Conservation (phyloP, 2,797 vertebrate species). For the Acridotheres tristis region DNA sequence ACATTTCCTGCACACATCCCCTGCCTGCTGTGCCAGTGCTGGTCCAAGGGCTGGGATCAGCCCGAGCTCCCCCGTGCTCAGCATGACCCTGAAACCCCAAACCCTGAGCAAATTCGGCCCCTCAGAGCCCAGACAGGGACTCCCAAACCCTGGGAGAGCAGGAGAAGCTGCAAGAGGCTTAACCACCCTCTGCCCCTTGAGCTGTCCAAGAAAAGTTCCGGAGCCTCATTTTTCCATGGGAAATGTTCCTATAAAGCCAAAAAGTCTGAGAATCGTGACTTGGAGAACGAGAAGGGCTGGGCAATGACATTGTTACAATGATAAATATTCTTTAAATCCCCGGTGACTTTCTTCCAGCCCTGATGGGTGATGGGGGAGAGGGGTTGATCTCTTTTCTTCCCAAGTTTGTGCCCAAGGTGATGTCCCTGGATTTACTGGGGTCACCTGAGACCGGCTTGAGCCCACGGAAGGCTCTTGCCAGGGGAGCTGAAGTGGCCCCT, state of each 20-base stretch:
- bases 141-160: accelerated
- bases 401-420: too few species aligned
- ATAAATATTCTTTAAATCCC: not conserved
- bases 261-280: accelerated
- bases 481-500: too few species aligned
- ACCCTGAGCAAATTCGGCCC: not conserved
- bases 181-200: not conserved
- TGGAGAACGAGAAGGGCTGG: not conserved
- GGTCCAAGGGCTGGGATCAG: accelerated
- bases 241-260: not conserved
- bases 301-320: accelerated
- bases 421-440: not conserved
- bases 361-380: accelerated
- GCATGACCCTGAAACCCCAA: accelerated
- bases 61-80: accelerated
- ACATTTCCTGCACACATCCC: accelerated
- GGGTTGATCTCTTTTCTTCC: not conserved
- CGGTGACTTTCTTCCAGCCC: not conserved
- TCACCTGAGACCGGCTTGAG: not conserved
- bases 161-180: accelerated
- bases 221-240: not conserved
- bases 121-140: accelerated
- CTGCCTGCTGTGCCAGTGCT: not conserved
- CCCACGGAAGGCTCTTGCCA: not conserved
- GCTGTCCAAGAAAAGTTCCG: not conserved